phyloP scores from a whole-genome alignment of 23 tunicate genomes.

The Pegea sp. region DNA sequence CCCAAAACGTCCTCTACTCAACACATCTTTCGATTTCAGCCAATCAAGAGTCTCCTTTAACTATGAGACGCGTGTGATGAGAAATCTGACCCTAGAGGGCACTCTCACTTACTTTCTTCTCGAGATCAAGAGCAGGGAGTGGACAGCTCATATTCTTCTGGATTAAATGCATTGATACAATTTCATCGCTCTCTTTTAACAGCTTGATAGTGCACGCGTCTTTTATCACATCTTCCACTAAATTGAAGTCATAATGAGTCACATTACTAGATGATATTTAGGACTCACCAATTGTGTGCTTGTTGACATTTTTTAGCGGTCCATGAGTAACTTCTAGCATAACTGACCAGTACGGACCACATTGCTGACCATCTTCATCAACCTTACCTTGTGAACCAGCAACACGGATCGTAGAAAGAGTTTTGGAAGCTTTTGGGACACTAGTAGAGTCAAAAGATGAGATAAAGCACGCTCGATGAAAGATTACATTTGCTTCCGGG shows the following conservation, averaged over 20 bases:
- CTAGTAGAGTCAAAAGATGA: conserved; percentile 69
- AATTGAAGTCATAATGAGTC: no score
- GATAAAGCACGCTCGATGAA: conserved; percentile 86
- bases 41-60: conserved; percentile 56
- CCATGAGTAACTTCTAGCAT: conserved; percentile 85
- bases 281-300: conserved; percentile 50
- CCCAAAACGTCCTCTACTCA: conserved; percentile 88
- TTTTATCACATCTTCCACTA: conserved; percentile 61
- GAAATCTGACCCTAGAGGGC: background rate
- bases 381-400: conserved; percentile 9
- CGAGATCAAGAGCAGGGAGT: conserved; percentile 47
- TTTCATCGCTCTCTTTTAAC: conserved; percentile 51
- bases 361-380: conserved; percentile 1
- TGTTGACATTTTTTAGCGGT: conserved; percentile 40
- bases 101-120: conserved; percentile 23
- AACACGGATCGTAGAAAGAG: conserved; percentile 29
- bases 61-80: conserved; percentile 4
- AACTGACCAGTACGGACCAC: conserved; percentile 96
- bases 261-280: no score
- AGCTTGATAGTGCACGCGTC: conserved; percentile 75
- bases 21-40: conserved; percentile 49
- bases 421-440: conserved; percentile 20
- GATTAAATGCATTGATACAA: conserved; percentile 85
- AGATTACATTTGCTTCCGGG: conserved; percentile 76
- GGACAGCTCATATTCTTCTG: conserved; percentile 91